phyloP scores from a whole-genome alignment of 2,113 vertebrate genomes.

The Pseudorectes ferrugineus region DNA sequence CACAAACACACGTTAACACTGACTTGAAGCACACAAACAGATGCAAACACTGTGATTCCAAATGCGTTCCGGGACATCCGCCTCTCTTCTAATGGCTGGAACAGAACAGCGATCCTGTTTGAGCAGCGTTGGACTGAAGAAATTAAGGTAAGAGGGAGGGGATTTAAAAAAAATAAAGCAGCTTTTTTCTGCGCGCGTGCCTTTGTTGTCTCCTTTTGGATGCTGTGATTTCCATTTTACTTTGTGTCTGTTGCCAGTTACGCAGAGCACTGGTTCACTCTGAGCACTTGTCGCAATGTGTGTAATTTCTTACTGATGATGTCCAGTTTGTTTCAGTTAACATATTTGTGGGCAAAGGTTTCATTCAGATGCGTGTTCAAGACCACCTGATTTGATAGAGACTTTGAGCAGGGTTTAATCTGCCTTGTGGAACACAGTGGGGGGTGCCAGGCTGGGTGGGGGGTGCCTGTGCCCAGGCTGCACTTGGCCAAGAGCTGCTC shows the following conservation, averaged over 20 bases:
- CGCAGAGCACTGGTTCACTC: background rate
- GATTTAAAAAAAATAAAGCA: background rate
- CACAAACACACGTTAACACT: background rate
- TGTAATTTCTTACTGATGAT: background rate
- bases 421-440: fast-evolving
- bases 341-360: background rate
- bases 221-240: background rate
- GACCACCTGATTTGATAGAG: fast-evolving
- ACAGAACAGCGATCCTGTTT: fast-evolving
- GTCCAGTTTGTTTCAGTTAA: background rate
- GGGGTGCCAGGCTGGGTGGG: background rate
- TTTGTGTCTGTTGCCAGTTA: background rate
- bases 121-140: background rate
- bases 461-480: background rate
- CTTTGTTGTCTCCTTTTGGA: background rate
- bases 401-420: background rate
- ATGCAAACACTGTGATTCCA: background rate
- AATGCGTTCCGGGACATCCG: fast-evolving
- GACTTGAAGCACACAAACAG: background rate
- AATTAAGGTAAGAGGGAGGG: background rate
- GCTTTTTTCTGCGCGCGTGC: fast-evolving
- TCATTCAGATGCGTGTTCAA: background rate
- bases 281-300: background rate
- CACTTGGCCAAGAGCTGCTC: background rate
- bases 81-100: fast-evolving